Conservation (phyloP, 2,888 invertebrate species). For the Cephus pulcher region DNA sequence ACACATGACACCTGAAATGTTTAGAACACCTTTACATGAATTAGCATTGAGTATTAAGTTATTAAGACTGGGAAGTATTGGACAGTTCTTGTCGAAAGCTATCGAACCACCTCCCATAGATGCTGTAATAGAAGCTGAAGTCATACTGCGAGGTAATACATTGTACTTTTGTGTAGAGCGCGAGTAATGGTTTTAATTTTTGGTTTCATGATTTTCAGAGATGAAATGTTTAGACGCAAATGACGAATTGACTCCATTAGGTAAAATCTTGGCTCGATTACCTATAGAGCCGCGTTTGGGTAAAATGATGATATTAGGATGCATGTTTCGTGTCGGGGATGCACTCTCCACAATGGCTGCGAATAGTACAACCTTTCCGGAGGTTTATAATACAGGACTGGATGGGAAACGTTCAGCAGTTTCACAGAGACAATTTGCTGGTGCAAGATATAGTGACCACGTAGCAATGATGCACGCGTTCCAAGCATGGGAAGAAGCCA, state of each 20-base stretch:
- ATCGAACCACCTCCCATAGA: slow-evolving; percentile 97
- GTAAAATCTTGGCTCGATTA: slow-evolving; percentile 91
- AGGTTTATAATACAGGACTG: slow-evolving; percentile 88
- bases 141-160: slow-evolving; percentile 69
- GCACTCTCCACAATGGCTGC: slow-evolving; percentile 94
- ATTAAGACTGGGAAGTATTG: slow-evolving; percentile 89
- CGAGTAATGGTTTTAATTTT: neutral
- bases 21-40: slow-evolving; percentile 96
- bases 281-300: slow-evolving; percentile 97
- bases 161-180: neutral
- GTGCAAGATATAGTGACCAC: slow-evolving; percentile 92
- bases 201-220: slow-evolving; percentile 69
- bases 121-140: slow-evolving; percentile 98
- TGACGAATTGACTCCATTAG: slow-evolving; percentile 93
- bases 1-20: slow-evolving; percentile 97
- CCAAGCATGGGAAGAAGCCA: slow-evolving; percentile 83
- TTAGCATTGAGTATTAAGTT: slow-evolving; percentile 92
- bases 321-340: slow-evolving; percentile 90
- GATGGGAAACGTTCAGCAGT: slow-evolving; percentile 80
- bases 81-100: slow-evolving; percentile 94
- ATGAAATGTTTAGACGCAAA: slow-evolving; percentile 90
- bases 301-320: slow-evolving; percentile 96
- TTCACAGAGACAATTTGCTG: slow-evolving; percentile 89
- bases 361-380: slow-evolving; percentile 94
- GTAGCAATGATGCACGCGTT: slow-evolving; percentile 94